A percentile compares a stretch with the other conserved stretches of the same genome.
These are phyloP conservation scores for Urophycis tenuis DNA, from an alignment of 2,797 vertebrate species.

Conservation along the genomic window DNA sequence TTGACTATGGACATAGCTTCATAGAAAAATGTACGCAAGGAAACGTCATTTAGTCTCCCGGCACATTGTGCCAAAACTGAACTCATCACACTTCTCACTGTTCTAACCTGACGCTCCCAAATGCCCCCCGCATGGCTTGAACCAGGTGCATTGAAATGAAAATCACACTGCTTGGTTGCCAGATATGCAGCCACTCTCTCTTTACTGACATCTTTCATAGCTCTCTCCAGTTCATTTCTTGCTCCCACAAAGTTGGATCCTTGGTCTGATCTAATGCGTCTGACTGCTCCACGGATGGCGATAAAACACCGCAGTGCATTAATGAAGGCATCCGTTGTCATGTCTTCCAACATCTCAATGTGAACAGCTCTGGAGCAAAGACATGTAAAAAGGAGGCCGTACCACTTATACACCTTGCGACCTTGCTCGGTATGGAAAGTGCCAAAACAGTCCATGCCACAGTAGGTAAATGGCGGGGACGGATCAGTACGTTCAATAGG, in stretches of 20 bases:
- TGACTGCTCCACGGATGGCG: background rate
- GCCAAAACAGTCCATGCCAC: too few relatives aligned
- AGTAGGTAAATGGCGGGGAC: too few relatives aligned
- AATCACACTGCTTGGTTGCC: conserved; percentile 19
- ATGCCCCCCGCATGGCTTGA: conserved; percentile 16
- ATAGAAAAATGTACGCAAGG: background rate
- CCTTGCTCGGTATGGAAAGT: conserved; percentile 15
- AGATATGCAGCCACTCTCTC: conserved; percentile 17
- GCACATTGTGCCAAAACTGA: conserved; percentile 3
- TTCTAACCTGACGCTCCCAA: conserved; percentile 20
- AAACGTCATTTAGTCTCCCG: conserved; percentile 14
- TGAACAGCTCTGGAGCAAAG: conserved; percentile 19
- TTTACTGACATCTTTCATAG: conserved; percentile 8
- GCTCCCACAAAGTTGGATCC: conserved; percentile 22
- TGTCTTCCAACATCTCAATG: conserved; percentile 14
- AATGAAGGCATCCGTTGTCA: conserved; percentile 24
- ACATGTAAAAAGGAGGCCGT: conserved; percentile 19
- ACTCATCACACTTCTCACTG: conserved; percentile 17
- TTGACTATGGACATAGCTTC: background rate
- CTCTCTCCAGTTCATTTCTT: too few relatives aligned
- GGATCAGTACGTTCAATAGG: too few relatives aligned
- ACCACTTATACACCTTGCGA: conserved; percentile 20
- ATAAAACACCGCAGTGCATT: too few relatives aligned
- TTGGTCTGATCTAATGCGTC: conserved; percentile 17
- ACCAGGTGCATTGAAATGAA: conserved; percentile 17